These are phyloP conservation scores for Philonicus albiceps DNA, from an alignment of 2,888 invertebrate species.

Conservation along the genomic window DNA sequence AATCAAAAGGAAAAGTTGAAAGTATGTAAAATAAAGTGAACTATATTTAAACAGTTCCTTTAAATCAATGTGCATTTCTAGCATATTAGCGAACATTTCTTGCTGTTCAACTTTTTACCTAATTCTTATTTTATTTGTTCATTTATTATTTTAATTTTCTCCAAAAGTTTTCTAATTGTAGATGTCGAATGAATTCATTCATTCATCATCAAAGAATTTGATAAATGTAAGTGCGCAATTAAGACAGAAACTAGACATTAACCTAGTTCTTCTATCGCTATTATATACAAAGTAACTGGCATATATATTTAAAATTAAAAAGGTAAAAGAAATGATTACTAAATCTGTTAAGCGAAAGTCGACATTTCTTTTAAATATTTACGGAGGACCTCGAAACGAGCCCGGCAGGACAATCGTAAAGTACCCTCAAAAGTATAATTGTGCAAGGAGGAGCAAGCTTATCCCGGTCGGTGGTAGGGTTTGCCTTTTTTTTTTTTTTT, in stretches of 20 bases:
- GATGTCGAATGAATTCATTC: too few species aligned
- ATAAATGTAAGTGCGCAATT: too few species aligned
- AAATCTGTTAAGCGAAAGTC: background rate
- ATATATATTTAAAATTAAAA: background rate
- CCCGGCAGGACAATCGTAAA: background rate
- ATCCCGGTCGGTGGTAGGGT: background rate
- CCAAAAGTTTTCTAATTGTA: too few species aligned
- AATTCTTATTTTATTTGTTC: too few species aligned
- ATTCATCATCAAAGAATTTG: too few species aligned
- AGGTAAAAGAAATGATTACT: background rate
- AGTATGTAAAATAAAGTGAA: background rate
- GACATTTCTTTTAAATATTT: background rate
- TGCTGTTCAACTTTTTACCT: too few species aligned
- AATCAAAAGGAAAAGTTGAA: background rate
- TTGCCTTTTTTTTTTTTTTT: too few species aligned
- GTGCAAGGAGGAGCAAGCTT: background rate
- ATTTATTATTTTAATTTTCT: too few species aligned
- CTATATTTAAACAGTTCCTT: too few species aligned
- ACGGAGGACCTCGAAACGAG: background rate
- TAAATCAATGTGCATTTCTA: too few species aligned
- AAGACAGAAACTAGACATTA: too few species aligned
- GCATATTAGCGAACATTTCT: too few species aligned
- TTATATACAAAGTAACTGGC: background rate
- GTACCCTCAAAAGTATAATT: background rate
- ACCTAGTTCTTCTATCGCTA: background rate